Evolutionary conservation across 2,888 invertebrate genomes (phyloP).

Genomic region (Galerucella pusilla): DNA sequence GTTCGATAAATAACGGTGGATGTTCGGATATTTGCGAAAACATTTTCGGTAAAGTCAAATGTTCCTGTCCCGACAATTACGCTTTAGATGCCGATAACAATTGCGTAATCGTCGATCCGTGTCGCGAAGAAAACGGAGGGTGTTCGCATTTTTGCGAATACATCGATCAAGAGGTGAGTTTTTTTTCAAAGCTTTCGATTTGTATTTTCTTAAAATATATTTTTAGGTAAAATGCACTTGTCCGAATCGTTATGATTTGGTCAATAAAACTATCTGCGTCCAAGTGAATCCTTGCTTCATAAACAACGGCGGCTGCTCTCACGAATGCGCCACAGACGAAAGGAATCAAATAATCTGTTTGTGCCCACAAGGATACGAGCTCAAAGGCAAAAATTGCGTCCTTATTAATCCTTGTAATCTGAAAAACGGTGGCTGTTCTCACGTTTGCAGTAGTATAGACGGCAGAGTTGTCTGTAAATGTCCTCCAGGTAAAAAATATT

Average conservation of each 20-base stretch:
- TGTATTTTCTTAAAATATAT: not conserved
- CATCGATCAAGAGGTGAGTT: slow-evolving; percentile 60
- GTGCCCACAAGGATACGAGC: slow-evolving; percentile 64
- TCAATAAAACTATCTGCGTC: slow-evolving; percentile 58
- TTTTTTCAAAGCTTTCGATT: slow-evolving; percentile 49
- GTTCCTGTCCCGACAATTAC: slow-evolving; percentile 67
- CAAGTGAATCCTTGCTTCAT: slow-evolving; percentile 58
- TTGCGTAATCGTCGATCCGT: slow-evolving; percentile 56
- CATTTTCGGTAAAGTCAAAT: slow-evolving; percentile 66
- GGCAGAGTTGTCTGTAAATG: slow-evolving; percentile 68
- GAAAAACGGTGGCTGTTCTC: slow-evolving; percentile 65
- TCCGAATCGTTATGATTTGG: slow-evolving; percentile 59
- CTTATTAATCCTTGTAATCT: slow-evolving; percentile 57
- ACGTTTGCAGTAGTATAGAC: slow-evolving; percentile 66
- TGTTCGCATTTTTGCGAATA: slow-evolving; percentile 58
- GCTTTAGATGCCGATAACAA: slow-evolving; percentile 60
- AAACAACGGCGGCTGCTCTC: slow-evolving; percentile 71
- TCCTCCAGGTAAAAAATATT: slow-evolving; percentile 56
- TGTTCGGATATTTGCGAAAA: slow-evolving; percentile 66
- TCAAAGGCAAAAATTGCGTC: slow-evolving; percentile 54
- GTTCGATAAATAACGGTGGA: slow-evolving; percentile 60
- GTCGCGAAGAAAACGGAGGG: slow-evolving; percentile 52
- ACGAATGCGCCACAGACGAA: slow-evolving; percentile 64
- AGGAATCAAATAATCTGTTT: slow-evolving; percentile 59
- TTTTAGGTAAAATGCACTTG: slow-evolving; percentile 67